Evolutionary conservation across 2,888 invertebrate genomes (phyloP), one percentile per base, ranked within the genome.

Genomic region (Papilio gigon): DNA sequence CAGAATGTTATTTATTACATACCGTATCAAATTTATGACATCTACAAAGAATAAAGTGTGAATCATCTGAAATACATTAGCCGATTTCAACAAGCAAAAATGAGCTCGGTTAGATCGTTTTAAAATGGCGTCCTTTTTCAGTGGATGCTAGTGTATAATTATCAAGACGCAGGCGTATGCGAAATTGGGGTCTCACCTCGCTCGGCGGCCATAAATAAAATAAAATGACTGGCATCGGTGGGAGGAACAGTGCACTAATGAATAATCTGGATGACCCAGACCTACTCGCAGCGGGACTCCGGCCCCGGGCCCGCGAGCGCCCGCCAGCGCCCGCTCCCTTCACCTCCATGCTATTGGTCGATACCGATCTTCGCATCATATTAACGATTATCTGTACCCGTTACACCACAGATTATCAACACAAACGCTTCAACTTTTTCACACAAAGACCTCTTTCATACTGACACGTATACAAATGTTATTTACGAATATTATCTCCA

Each of bases 101-200:
- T 63, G 33, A 27, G 30, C 68, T 71, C 67, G 67, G 72, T 65
- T 61, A 71, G 78, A 81, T 83, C 77, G 83, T 87, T 86, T 84
- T 84, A 88, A 89, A 86, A 88, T 85, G 85, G 87, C 85, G 85
- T 87, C 86, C 83, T 85, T 87, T 87, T 88, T 87, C 84, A 89
- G 84, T 76, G 79, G 75, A 76, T 76, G 85, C 89, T 87, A 89
- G 87, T 80, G 87, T 90, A 90, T 91, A 90, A 92, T 90, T 92
- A 91, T 89, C 84, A 82, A 85, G 87, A 84, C 84, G 85, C 84
- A 80, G 86, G 84, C 88, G 86, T 84, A 90, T 89, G 92, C 92
- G 85, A 92, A 91, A 92, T 92, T 91, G 89, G 92, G 90, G 91
- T 91, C 89, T 90, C 90, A 90, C 90, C 90, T 90, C 89, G 84